Base-by-base conservation (phyloP, 2,888 invertebrate species). In the Stenoptilia bipunctidactyla region DNA sequence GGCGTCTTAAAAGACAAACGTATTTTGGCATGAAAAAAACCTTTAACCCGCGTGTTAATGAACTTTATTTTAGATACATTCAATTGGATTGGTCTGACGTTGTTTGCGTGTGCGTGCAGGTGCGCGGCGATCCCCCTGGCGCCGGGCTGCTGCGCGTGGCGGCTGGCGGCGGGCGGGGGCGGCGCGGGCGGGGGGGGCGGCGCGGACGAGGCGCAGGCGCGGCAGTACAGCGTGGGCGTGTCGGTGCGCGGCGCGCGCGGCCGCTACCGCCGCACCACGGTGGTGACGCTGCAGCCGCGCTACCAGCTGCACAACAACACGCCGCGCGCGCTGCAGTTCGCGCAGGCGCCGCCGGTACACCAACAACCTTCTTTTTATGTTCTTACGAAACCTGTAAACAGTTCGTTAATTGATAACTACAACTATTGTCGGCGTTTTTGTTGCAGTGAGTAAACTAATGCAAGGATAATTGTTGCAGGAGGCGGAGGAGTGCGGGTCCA, bases 241-340 rank as follows among this genome's bases (percentile, higher is more conserved):
- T 91, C 94, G 59, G 92, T 97, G 39, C 88, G 94, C 42, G 88
- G 90, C 35, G 98, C 97, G 0, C 88, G 93, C 53, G 97, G 96
- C 30, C 88, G 93, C 53, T 97, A 98, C 83, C 87, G 93, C 6
- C 90, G 92, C 59, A 97, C 98, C 20, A 93, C 92, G 64, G 93
- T 98, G 53, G 93, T 97, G 25, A 96, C 96, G 3, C 88, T 98
- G 53, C 92, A 96, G 12, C 97, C 98, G 27, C 87, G 97, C 50
- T 98, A 92, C 80, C 94, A 96, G 71, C 84, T 98, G 42, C 94
- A 97, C 76, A 99, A 99, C 80, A 90, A 92, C 66, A 95, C 89
- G 45, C 77, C 86, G 12, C 86, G 87, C 55, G 90, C 89, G 39
- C 83, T 99, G 53, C 91, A 94, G 61, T 92, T 98, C 66, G 92